A percentile compares a stretch with the other conserved stretches of the same genome.
Conservation (phyloP, 2,113 vertebrate species). For the Sakesphorus luctuosus region DNA sequence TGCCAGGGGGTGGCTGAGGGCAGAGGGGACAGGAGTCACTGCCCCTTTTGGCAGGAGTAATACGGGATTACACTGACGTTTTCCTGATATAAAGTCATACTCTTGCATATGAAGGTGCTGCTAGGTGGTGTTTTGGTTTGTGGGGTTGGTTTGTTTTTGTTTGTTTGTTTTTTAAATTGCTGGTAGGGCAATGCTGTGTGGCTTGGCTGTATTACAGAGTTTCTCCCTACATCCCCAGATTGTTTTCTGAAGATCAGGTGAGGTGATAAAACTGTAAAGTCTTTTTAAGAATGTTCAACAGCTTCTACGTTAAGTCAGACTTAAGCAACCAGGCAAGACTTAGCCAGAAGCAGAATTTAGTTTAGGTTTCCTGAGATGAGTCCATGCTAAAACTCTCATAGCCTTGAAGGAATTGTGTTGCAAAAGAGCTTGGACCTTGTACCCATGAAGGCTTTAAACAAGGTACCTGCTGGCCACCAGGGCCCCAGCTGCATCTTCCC, state of each 20-base stretch:
- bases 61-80: background rate
- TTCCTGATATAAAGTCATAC: accelerated
- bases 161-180: background rate
- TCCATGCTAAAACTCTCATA: background rate
- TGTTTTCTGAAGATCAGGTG: background rate
- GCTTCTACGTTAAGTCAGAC: background rate
- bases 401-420: background rate
- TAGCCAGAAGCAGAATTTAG: background rate
- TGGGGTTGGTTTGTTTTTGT: background rate
- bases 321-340: background rate
- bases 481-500: background rate
- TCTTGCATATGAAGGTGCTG: background rate
- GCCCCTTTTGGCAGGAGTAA: background rate
- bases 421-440: background rate
- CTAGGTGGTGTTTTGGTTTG: background rate
- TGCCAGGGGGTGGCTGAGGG: background rate
- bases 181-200: background rate
- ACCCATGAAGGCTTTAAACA: background rate
- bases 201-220: background rate
- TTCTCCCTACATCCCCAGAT: background rate
- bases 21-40: background rate
- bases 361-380: background rate
- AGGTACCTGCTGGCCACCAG: background rate
- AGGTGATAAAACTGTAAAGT: background rate
- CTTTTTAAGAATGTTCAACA: background rate